Base-by-base conservation (phyloP, 2,797 vertebrate genomes). In the Dendrocincla tyrannina region DNA sequence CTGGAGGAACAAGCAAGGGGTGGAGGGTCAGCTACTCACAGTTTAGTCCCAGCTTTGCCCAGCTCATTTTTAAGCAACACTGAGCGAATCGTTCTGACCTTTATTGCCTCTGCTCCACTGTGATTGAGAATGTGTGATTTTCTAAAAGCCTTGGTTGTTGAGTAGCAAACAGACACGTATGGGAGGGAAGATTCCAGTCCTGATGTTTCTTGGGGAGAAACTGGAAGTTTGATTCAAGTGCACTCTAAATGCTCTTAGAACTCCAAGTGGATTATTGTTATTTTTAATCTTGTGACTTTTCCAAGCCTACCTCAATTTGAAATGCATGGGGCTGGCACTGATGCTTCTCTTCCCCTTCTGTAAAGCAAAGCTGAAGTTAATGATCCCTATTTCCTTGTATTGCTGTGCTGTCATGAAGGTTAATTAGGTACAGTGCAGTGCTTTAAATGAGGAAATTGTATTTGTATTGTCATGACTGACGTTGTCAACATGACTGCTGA, bases 351-450 rank as follows among this genome's bases (percentile, higher is more conserved):
- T 90, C 49, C 73, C 42, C 59, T 81, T 94, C 80, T 70, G 67
- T 35, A 90, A 78, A 95, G 88, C 2, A 10, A 94, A 93, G 78
- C 63, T 92, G 86, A 91, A 95, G 93, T 87, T 95, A 96, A 97
- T 91, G 96, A 95, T 94, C 85, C 80, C 80, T 81, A 69, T 94
- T 96, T 95, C 88, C 91, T 82, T 41, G 70, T 86, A 91, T 88
- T 89, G 88, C 91, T 76, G 70, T 32, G 49, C 77, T 95, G 82
- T 84, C 89, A 52, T 35, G 47, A 85, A 96, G 95, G 95, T 94
- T 97, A 96, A 96, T 96, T 92, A 96, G 94, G 76, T 94, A 88
- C 82, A 89, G 58, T 41, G 46, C 2, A 6, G 64, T 72, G 68
- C 68, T 94, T 94, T 91, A 73, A 95, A 85, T 1, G 23, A 63